Percentiles rank a stretch among this genome's conserved stretches.
Evolutionary conservation across 2,888 invertebrate species (phyloP).

Genomic region (Ferdinandea cuprea): DNA sequence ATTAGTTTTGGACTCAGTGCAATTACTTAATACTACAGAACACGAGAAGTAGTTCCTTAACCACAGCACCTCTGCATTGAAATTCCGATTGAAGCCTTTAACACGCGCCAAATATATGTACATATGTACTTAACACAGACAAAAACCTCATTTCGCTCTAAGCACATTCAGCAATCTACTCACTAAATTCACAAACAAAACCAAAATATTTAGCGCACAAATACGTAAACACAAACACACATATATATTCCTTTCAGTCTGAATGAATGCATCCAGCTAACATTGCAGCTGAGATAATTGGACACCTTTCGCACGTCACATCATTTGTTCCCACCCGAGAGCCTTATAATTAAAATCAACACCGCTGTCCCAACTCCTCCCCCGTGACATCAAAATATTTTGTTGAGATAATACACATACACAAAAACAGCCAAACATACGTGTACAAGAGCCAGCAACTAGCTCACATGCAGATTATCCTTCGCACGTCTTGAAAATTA

Average conservation of each 20-base stretch:
- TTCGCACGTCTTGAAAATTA: constrained; percentile 71
- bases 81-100: neutral
- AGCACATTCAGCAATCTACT: constrained; percentile 24
- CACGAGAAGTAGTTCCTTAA: no score
- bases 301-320: constrained; percentile 20
- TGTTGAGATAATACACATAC: no score
- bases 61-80: no score
- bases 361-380: constrained; percentile 2
- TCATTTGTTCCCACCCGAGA: constrained; percentile 54
- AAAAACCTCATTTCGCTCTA: no score
- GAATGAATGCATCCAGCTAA: constrained; percentile 7
- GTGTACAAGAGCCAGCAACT: constrained; percentile 10
- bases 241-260: constrained; percentile 10
- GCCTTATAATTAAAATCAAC: constrained; percentile 68
- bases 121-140: no score
- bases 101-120: no score
- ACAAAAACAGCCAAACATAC: no score
- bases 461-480: constrained; percentile 68
- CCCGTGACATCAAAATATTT: constrained; percentile 24
- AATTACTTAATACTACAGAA: no score
- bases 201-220: neutral
- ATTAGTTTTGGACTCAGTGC: no score
- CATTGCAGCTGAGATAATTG: constrained; percentile 14
- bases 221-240: neutral
- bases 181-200: constrained; percentile 33